phyloP scores from a whole-genome alignment of 2,797 vertebrate species.

The Tarsius wallacei region DNA sequence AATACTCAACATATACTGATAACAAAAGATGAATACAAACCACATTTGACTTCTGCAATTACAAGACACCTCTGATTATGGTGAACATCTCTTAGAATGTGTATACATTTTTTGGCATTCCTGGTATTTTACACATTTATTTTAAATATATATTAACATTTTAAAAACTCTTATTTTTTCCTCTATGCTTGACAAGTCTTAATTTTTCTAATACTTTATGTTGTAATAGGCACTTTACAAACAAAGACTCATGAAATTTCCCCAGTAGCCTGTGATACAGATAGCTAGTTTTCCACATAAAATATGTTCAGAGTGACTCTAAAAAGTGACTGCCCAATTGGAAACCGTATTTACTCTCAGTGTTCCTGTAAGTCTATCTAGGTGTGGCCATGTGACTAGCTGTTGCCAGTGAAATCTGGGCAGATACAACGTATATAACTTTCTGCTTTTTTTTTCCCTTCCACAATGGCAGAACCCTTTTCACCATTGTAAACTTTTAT shows the following conservation, averaged over 20 bases:
- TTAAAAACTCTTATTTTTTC: neutral
- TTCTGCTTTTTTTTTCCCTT: neutral
- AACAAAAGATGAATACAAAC: too few species aligned
- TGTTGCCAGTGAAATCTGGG: neutral
- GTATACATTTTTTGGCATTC: too few species aligned
- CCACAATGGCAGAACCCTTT: neutral
- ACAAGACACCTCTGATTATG: too few species aligned
- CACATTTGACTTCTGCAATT: too few species aligned
- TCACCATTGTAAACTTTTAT: neutral
- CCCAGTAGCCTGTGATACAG: neutral
- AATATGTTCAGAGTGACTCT: neutral
- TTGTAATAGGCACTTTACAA: neutral
- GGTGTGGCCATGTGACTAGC: neutral
- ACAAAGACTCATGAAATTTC: neutral
- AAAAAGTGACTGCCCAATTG: neutral
- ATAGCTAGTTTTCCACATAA: neutral
- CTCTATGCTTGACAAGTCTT: neutral
- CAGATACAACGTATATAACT: neutral
- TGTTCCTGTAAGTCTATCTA: neutral
- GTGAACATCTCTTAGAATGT: too few species aligned
- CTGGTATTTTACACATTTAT: neutral
- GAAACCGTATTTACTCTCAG: neutral
- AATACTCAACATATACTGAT: too few species aligned
- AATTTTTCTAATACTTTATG: neutral
- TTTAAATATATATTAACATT: neutral